Conservation (phyloP, 1,140 invertebrate genomes). For the Drosophila biarmipes region DNA sequence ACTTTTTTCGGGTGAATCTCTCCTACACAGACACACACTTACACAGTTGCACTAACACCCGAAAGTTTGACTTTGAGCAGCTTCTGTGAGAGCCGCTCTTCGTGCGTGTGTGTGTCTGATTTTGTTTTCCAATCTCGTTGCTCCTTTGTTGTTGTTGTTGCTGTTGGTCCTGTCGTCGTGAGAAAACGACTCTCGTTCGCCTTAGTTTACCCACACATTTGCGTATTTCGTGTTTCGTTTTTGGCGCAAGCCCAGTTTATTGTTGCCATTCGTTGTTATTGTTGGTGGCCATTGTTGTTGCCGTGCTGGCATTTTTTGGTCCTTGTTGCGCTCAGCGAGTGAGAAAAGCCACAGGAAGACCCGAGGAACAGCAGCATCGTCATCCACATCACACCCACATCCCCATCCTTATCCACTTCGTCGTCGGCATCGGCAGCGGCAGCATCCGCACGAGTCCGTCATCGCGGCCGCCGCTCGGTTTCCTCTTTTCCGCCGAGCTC, state of each 20-base stretch:
- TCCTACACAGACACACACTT: constrained; percentile 20
- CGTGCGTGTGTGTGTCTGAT: constrained; percentile 33
- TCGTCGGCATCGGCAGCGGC: constrained; percentile 22
- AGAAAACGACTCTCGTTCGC: constrained; percentile 52
- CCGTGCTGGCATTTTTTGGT: constrained; percentile 64
- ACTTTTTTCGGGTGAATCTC: constrained; percentile 52
- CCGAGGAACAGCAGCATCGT: constrained; percentile 19
- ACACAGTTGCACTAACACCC: constrained; percentile 10
- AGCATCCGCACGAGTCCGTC: constrained; percentile 60
- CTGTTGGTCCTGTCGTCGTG: constrained; percentile 35
- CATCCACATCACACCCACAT: constrained; percentile 11
- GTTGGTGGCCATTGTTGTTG: constrained; percentile 49
- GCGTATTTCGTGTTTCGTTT: constrained; percentile 57
- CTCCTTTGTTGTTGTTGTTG: constrained; percentile 46
- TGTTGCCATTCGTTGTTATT: constrained; percentile 66
- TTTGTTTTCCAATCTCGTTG: constrained; percentile 43
- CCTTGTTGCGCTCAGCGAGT: constrained; percentile 73
- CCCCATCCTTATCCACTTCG: constrained; percentile 5
- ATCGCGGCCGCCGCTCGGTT: constrained; percentile 36
- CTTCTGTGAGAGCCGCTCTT: constrained; percentile 58
- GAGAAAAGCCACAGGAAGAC: constrained; percentile 46
- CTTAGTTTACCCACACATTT: constrained; percentile 55
- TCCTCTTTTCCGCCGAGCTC: constrained; percentile 27
- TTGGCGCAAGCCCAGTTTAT: constrained; percentile 81
- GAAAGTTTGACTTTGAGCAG: constrained; percentile 53